phyloP scores from a whole-genome alignment of 1,140 invertebrate species.

The Archivesica marissinica region DNA sequence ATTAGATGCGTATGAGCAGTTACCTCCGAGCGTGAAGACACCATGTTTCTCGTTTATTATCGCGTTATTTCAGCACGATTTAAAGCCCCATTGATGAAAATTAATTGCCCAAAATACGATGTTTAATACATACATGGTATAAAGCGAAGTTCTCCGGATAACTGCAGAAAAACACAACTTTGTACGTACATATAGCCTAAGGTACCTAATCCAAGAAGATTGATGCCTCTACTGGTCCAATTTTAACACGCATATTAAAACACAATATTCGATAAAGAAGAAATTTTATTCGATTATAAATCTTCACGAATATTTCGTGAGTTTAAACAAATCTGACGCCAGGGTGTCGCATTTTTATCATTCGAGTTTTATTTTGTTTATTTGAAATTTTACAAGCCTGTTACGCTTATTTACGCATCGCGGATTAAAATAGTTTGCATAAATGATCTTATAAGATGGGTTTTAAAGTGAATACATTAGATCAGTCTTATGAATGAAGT shows the following conservation, averaged over 20 bases:
- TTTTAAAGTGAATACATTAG: constrained; percentile 24
- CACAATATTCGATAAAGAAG: constrained; percentile 38
- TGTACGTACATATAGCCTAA: constrained; percentile 22
- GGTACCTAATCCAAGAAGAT: constrained; percentile 31
- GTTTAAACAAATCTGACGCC: constrained; percentile 30
- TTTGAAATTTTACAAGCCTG: constrained; percentile 50
- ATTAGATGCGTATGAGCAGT: constrained; percentile 6
- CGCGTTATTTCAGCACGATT: constrained; percentile 33
- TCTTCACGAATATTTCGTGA: not conserved
- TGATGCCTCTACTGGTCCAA: constrained; percentile 18
- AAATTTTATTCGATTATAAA: constrained; percentile 61
- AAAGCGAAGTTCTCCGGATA: constrained; percentile 23
- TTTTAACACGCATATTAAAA: constrained; percentile 45
- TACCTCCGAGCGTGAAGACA: not conserved
- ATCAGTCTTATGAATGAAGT: constrained; percentile 44
- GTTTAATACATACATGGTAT: constrained; percentile 25
- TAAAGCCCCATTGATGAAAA: constrained; percentile 16
- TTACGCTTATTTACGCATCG: constrained; percentile 31
- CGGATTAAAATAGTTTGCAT: constrained; percentile 51
- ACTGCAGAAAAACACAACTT: not conserved
- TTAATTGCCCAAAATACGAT: constrained; percentile 16
- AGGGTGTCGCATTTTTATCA: constrained; percentile 28
- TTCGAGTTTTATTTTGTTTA: constrained; percentile 41
- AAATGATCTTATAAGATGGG: constrained; percentile 36
- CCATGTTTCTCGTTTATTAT: constrained; percentile 23